These are phyloP conservation scores for Raillietiella orientalis DNA, from an alignment of 2,888 invertebrate genomes.

Conservation along the genomic window DNA sequence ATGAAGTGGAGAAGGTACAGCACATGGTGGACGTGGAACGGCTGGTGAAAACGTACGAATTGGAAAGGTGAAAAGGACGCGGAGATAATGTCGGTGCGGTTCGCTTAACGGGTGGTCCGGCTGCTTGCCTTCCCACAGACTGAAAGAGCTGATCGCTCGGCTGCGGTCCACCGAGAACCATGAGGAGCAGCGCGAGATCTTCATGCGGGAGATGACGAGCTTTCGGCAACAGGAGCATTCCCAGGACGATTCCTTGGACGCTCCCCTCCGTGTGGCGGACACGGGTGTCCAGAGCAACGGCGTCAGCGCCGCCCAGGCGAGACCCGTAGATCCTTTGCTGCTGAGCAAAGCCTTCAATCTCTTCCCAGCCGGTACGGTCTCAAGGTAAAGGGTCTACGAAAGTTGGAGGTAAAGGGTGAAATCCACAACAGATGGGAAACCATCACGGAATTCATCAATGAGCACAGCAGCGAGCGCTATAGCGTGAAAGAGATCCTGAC, in stretches of 20 bases:
- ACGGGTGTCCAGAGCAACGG: constrained; percentile 13
- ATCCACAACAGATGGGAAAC: constrained; percentile 34
- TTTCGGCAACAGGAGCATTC: constrained; percentile 15
- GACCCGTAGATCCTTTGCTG: constrained; percentile 46
- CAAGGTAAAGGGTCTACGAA: constrained; percentile 18
- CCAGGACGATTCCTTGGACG: constrained; percentile 6
- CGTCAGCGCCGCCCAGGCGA: constrained; percentile 30
- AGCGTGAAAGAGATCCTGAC: constrained; percentile 71
- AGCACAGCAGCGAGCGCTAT: too few species aligned
- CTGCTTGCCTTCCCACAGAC: constrained; percentile 7
- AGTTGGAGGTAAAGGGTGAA: constrained; percentile 7
- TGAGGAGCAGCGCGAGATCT: not conserved
- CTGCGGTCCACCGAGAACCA: constrained; percentile 6
- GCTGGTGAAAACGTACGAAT: constrained; percentile 38
- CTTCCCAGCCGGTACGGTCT: constrained; percentile 85
- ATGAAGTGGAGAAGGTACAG: constrained; percentile 33
- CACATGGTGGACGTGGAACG: constrained; percentile 77
- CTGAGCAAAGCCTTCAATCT: constrained; percentile 89
- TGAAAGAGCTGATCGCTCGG: constrained; percentile 11
- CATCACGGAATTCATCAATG: constrained; percentile 79
- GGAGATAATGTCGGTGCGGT: not conserved
- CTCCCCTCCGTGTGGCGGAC: not conserved
- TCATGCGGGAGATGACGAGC: too few species aligned
- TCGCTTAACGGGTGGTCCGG: too few species aligned
- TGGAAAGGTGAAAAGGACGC: constrained; percentile 8